A percentile compares a stretch with the other conserved stretches of the same genome.
phyloP scores from a whole-genome alignment of 2,888 invertebrate genomes.

The Strigamia transsilvanica region DNA sequence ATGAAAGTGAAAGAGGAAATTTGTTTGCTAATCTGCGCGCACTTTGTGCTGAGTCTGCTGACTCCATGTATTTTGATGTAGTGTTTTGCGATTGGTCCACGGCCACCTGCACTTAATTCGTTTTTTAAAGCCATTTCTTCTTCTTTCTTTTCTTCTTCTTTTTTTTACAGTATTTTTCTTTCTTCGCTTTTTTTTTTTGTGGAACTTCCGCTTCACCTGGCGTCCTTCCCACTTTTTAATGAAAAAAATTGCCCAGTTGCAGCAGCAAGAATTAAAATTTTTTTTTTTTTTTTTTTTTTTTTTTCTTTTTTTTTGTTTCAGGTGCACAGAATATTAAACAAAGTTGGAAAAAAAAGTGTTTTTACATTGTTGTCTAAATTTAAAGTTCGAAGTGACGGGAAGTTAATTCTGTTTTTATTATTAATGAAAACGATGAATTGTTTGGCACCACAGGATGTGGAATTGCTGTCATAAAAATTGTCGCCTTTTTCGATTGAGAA shows the following conservation, averaged over 20 bases:
- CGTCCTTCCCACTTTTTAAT: not conserved
- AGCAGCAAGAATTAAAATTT: constrained; percentile 5
- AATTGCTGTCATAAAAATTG: too few relatives aligned
- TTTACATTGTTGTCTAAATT: constrained; percentile 12
- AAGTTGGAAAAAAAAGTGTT: not conserved
- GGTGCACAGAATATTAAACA: not conserved
- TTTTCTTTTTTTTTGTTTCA: not conserved
- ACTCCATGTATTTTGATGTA: not conserved
- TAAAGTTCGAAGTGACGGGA: too few relatives aligned
- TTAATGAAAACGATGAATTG: too few relatives aligned
- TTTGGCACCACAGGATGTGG: too few relatives aligned
- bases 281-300: not conserved
- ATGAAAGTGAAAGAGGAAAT: not conserved
- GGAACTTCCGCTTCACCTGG: constrained; percentile 7
- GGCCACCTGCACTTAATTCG: not conserved
- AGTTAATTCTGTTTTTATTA: too few relatives aligned
- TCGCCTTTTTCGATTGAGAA: too few relatives aligned
- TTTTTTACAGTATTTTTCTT: not conserved
- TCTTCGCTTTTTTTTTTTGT: not conserved
- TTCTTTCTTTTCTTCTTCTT: not conserved
- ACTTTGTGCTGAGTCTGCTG: not conserved
- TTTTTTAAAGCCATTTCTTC: not conserved
- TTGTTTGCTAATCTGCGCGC: not conserved
- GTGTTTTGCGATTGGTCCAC: not conserved
- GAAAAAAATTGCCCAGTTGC: constrained; percentile 11